A percentile compares a stretch with the other conserved stretches of the same genome.
Evolutionary conservation across 1,140 invertebrate species (phyloP).

Genomic region (Atopsyche davidsoni): DNA sequence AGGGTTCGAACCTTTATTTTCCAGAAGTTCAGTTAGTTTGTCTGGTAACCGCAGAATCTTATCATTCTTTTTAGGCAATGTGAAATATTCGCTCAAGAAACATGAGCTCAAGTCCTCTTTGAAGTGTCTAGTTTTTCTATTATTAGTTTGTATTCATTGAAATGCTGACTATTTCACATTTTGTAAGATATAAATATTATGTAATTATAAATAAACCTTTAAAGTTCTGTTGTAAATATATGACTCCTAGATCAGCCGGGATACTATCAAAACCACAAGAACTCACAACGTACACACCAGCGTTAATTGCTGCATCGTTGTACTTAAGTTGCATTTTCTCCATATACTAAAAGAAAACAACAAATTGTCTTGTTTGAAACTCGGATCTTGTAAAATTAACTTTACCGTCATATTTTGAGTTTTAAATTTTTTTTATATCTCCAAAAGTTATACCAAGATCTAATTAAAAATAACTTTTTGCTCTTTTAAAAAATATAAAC

Average conservation of each 20-base stretch:
- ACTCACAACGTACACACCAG: slow-evolving; percentile 74
- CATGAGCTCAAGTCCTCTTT: no score
- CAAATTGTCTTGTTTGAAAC: no score
- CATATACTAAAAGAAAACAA: slow-evolving; percentile 60
- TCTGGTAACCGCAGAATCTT: no score
- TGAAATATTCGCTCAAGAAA: no score
- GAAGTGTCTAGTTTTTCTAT: no score
- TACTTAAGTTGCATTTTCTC: slow-evolving; percentile 80
- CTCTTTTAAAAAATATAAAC: slow-evolving; percentile 32
- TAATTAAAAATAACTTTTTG: not conserved
- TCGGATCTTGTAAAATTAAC: no score
- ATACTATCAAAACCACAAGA: slow-evolving; percentile 89
- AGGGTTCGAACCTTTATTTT: no score
- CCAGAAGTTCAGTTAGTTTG: no score
- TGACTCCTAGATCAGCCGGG: slow-evolving; percentile 76
- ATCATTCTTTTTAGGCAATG: no score
- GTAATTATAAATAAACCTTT: slow-evolving; percentile 44
- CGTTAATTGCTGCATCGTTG: slow-evolving; percentile 66
- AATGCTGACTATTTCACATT: not conserved
- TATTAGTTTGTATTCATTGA: not conserved
- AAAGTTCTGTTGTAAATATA: slow-evolving; percentile 69
- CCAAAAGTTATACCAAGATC: no score
- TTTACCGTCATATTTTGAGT: no score
- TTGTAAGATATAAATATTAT: not conserved
- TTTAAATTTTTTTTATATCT: no score